Base-by-base conservation (phyloP, 92 coral and sea anemone species). In the Umimayanthus chanpuru region DNA sequence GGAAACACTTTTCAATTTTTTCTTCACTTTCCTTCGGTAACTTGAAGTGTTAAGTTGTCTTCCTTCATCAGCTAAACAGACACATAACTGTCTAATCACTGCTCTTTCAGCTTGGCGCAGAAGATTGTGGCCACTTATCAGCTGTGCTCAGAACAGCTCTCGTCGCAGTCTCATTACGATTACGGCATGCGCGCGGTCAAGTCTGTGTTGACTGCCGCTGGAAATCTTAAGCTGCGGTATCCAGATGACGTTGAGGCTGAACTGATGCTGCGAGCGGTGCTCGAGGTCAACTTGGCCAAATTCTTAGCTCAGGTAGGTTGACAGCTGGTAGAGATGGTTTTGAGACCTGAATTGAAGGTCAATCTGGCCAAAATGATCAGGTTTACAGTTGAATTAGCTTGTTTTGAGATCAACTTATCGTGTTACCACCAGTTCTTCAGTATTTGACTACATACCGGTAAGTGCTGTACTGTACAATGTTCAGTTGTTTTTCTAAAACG, bases 111-210 rank as follows among this genome's bases (percentile, higher is more conserved):
- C 88, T 87, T 96, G 92, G 99, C 99, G 25, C 99, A 96, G 88
- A 96, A 96, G 94, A 96, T 96, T 41, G 99, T 96, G 23, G 99
- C 99, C 43, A 96, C 99, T 0, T 96, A 96, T 66, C 94, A 93
- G 83, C 88, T 96, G 78, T 96, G 99, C 75, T 96, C 99, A 12
- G 99, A 96, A 79, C 99, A 96, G 92, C 98, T 96, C 92, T 96
- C 99, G 85, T 96, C 99, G 81, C 99, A 96, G 94, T 96, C 99
- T 81, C 99, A 96, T 80, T 96, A 96, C 83, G 99, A 96, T 84
- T 96, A 96, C 25, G 99, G 99, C 11, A 96, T 96, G 99, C 94
- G 99, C 44, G 99, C 99, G 9, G 99, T 96, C 89, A 96, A 96
- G 91, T 96, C 99, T 56, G 99, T 96, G 47, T 88, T 96, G 55